Evolutionary conservation across 1,140 invertebrate genomes (phyloP).

Genomic region (Kradibia gibbosae): DNA sequence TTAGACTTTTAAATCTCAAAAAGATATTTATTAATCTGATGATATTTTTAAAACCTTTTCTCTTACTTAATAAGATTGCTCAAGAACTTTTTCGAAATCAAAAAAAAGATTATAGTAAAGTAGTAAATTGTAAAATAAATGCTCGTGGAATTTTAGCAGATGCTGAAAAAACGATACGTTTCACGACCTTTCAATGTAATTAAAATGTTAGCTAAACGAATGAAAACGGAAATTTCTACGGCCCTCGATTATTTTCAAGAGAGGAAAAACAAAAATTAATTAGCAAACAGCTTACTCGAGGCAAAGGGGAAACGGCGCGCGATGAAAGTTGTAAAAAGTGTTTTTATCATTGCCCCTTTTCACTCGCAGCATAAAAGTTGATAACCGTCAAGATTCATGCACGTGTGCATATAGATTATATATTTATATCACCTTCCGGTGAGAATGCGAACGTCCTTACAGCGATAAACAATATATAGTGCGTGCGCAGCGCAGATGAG

Average conservation of each 20-base stretch:
- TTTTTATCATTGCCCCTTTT: background rate
- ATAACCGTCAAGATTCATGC: slow-evolving; percentile 17
- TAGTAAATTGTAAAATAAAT: background rate
- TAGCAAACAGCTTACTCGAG: background rate
- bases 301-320: background rate
- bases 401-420: slow-evolving; percentile 33
- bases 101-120: background rate
- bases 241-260: background rate
- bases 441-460: background rate
- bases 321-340: background rate
- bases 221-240: background rate
- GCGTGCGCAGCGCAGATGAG: slow-evolving; percentile 11
- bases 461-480: slow-evolving; percentile 30
- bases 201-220: background rate
- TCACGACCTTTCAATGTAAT: background rate
- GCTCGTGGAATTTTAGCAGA: background rate
- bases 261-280: background rate
- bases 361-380: background rate
- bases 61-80: background rate
- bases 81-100: background rate
- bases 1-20: background rate
- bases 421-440: slow-evolving; percentile 40
- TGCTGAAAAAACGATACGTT: background rate
- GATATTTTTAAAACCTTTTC: no score
- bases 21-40: background rate